Conservation (phyloP, 2,113 vertebrate genomes). For the Sebastes schlegelii region DNA sequence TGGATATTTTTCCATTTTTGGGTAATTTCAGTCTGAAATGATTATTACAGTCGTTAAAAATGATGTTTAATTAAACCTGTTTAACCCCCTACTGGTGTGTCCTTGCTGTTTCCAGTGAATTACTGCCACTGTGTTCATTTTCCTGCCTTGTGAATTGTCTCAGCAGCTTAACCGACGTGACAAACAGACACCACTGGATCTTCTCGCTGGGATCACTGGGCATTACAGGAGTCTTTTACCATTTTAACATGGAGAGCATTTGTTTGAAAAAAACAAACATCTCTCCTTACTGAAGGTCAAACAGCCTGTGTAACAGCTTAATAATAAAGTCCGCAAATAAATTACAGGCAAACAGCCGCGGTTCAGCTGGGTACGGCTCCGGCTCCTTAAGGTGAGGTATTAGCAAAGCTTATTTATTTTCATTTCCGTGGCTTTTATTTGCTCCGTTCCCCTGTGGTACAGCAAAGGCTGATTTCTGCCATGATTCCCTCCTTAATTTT, state of each 20-base stretch:
- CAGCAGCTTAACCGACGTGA: neutral
- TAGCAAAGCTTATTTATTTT: constrained; percentile 99
- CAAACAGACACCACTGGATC: neutral
- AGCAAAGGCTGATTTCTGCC: constrained; percentile 93
- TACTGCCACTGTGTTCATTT: neutral
- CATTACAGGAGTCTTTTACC: constrained; percentile 26
- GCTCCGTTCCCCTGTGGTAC: constrained; percentile 94
- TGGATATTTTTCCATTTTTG: neutral
- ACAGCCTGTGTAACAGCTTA: constrained; percentile 88
- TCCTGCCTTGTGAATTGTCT: neutral
- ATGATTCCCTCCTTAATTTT: constrained; percentile 99
- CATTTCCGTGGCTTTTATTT: constrained; percentile 98
- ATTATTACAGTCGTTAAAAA: neutral
- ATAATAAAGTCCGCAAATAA: constrained; percentile 87
- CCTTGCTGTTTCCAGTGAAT: neutral
- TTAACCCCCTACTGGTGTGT: neutral
- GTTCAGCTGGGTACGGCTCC: constrained; percentile 87
- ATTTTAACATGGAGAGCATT: constrained; percentile 79
- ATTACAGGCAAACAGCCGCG: constrained; percentile 85
- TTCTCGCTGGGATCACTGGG: constrained; percentile 9
- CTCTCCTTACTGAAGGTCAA: constrained; percentile 91
- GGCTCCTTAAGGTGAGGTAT: constrained; percentile 97
- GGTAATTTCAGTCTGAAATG: neutral
- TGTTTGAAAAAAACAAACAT: constrained; percentile 69
- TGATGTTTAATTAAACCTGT: neutral